Base-by-base conservation (phyloP, 2,113 vertebrate genomes). In the Forbesichthys papilliferus region DNA sequence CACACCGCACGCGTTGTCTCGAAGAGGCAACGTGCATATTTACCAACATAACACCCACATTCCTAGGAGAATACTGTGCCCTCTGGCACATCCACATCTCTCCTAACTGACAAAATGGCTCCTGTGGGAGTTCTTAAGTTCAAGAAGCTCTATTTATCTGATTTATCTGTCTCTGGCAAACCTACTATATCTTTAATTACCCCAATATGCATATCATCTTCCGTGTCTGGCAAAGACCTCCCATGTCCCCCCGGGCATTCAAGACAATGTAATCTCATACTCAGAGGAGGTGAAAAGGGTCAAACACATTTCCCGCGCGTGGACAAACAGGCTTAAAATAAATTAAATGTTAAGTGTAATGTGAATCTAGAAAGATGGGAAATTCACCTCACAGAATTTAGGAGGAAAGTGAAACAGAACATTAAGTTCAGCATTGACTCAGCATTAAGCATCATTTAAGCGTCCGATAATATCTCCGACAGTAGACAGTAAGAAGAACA, bases 371-470 rank as follows among this genome's bases (percentile, higher is more conserved):
- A 53, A 70, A 78, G 66, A 73, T 34, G 27, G 67, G 63, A 73
- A 57, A 79, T 69, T 33, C 70, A 68, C 69, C 60, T 51, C 60
- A 49, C 61, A 16, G 10, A 62, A 67, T 59, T 77, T 59, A 73
- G 69, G 18, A 73, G 58, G 48, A 63, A 82, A 78, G 53, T 33
- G 36, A 6, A 42, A 42, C 4, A 42, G 36, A 42, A 42, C 36
- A 42, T 42, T 27, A 27, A 27, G 27, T 27, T 27, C 27, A 27
- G 36, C 36, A 7, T 42, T 4, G 4, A 42, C 36, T 2, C 27
- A 27, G 27, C 27, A 27, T 27, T 27, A 27, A 2, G 27, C 27
- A 27, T 27, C 2, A 27, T 27, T 27, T 27, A 27, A 27, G 27
- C 27, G 27, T 27, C 27, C 2, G 27, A 27, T 27, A 27, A 27